Base-by-base conservation (phyloP, 2,888 invertebrate species). In the Nomada hirtipes region DNA sequence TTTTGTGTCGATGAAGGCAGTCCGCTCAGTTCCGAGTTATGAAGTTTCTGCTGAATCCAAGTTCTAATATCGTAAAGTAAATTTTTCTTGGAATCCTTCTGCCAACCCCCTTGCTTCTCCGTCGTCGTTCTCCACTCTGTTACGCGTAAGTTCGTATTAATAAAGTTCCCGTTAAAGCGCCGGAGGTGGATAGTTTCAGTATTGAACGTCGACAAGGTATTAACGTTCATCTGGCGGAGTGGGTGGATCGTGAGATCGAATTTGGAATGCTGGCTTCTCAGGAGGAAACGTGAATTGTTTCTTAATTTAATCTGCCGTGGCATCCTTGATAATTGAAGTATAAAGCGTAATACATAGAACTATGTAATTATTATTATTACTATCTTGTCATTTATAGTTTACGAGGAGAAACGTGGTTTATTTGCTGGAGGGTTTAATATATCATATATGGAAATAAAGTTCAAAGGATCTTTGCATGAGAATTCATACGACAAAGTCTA, bases 141-240 rank as follows among this genome's bases (percentile, higher is more conserved):
- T 74, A 42, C 55, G n/a, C n/a, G 29, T 63, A 78, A 73, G 47
- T 63, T 63, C 50, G 73, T 79, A 79, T 73, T 79, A 80, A 80
- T 73, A 69, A 74, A 79, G 74, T 69, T 79, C 20, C 36, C 36
- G 53, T n/a, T 70, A 63, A 59, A 72, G 52, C 53, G 26, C n/a
- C 15, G 63, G n/a, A 10, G n/a, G 13, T 1, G 53, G 18, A 20
- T 60, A 60, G 50, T 67, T 67, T 77, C 60, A 44, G 29, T 44
- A 47, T 55, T 63, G 26, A 53, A 60, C 53, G 36, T 53, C 11
- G 47, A 61, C 36, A 60, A 55, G 61, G 13, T 63, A 68, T 74
- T 68, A 73, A 73, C 50, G 44, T 73, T 36, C 29, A 23, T 23
- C 23, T 26, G n/a, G 11, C 20, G 53, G 18, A 53, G 0, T 2